Conservation (phyloP, 2,113 vertebrate species). For the Ivindomyrus marchei region DNA sequence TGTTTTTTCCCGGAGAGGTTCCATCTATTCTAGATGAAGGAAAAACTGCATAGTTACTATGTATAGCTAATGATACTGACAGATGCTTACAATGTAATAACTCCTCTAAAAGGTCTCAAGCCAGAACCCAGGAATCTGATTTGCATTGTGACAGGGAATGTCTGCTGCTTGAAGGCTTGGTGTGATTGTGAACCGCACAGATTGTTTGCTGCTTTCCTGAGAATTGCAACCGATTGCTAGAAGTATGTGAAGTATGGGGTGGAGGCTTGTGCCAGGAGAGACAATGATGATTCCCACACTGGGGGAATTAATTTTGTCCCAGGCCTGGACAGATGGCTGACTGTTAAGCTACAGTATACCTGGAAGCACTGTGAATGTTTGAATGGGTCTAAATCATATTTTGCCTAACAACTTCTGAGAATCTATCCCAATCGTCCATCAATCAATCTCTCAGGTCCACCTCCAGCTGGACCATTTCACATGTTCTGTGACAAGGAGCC, state of each 20-base stretch:
- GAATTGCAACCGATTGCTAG: not conserved
- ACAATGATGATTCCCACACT: not conserved
- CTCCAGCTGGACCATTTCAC: not conserved
- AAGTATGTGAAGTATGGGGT: not conserved
- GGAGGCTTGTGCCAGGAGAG: not conserved
- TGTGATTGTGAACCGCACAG: not conserved
- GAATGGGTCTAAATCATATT: not conserved
- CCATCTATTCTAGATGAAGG: not conserved
- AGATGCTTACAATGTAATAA: not conserved
- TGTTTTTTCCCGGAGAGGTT: not conserved
- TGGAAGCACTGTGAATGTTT: not conserved
- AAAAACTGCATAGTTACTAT: not conserved
- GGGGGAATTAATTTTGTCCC: not conserved
- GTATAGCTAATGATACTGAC: not conserved
- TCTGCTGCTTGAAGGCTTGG: not conserved
- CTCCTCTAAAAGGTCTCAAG: not conserved
- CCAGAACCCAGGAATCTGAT: not conserved
- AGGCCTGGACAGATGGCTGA: not conserved
- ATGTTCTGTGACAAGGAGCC: not conserved
- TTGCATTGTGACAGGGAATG: not conserved
- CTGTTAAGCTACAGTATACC: not conserved
- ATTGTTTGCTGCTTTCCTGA: not conserved
- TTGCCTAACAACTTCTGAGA: not conserved
- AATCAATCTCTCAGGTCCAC: not conserved
- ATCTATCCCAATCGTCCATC: not conserved